Conservation (phyloP, 37 sponge, comb jelly and placozoan genomes). For the Ianthella basta region DNA sequence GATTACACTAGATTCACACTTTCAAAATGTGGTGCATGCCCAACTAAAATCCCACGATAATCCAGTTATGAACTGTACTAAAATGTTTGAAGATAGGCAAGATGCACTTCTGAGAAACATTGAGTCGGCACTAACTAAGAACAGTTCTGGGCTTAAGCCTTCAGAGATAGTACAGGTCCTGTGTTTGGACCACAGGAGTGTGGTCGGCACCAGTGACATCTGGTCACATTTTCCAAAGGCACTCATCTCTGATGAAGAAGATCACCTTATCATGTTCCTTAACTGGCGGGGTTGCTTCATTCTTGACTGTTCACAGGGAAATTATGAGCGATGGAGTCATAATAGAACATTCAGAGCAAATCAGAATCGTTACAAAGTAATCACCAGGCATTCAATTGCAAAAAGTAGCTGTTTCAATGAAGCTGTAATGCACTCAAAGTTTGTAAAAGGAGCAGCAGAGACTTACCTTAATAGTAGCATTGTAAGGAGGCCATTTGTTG, state of each 20-base stretch:
- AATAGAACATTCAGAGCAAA: not conserved
- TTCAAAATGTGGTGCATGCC: not conserved
- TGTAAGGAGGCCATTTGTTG: not conserved
- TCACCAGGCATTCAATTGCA: not conserved
- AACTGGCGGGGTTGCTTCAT: slow-evolving; percentile 26
- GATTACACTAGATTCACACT: not conserved
- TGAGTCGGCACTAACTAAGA: not conserved
- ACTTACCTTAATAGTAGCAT: not conserved
- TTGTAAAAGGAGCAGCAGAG: not conserved
- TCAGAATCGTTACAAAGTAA: not conserved
- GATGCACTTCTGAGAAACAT: not conserved
- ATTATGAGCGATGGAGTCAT: not conserved
- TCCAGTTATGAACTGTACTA: not conserved
- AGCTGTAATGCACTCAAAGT: not conserved
- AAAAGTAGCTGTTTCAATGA: not conserved
- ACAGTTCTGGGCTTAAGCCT: not conserved
- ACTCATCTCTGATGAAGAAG: not conserved
- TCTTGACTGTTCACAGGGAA: not conserved
- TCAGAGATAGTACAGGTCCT: not conserved
- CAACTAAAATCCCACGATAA: not conserved
- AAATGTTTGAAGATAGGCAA: not conserved
- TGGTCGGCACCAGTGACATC: not conserved
- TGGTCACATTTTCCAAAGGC: not conserved
- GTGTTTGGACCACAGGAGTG: not conserved
- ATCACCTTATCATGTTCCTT: not conserved